phyloP scores from a whole-genome alignment of 2,113 vertebrate species.

The Rynchops niger region DNA sequence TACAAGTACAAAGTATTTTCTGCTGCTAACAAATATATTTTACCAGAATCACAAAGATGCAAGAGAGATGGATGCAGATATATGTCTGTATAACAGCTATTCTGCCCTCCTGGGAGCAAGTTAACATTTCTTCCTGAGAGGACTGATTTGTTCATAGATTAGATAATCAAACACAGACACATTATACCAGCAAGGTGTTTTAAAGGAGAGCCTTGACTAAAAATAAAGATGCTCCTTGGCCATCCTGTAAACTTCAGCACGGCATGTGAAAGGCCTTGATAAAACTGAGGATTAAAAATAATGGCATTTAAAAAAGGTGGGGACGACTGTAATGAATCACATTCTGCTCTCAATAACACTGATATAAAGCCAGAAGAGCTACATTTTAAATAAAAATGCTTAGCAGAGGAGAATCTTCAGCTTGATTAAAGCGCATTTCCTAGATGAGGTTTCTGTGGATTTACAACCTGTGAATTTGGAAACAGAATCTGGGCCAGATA shows the following conservation, averaged over 20 bases:
- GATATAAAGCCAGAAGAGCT: not conserved
- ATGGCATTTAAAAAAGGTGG: not conserved
- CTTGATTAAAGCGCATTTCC: not conserved
- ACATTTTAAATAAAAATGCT: not conserved
- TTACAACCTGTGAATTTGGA: not conserved
- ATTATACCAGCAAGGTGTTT: slow-evolving; percentile 30
- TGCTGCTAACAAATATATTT: not conserved
- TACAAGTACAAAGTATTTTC: not conserved
- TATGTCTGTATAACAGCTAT: not conserved
- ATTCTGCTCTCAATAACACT: not conserved
- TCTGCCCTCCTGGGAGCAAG: slow-evolving; percentile 24
- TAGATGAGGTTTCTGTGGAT: not conserved
- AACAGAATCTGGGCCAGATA: not conserved
- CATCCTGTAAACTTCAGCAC: not conserved
- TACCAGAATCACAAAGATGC: not conserved
- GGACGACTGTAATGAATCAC: not conserved
- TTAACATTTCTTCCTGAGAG: slow-evolving; percentile 40
- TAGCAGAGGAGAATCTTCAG: not conserved
- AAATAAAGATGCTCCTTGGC: slow-evolving; percentile 11
- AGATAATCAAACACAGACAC: slow-evolving; percentile 46
- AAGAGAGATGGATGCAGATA: slow-evolving; percentile 16
- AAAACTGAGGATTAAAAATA: slow-evolving; percentile 36
- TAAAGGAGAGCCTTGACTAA: slow-evolving; percentile 49
- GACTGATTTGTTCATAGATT: slow-evolving; percentile 55
- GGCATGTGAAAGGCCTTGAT: not conserved